phyloP scores from a whole-genome alignment of 2,113 vertebrate species.

The Oncorhynchus nerka region DNA sequence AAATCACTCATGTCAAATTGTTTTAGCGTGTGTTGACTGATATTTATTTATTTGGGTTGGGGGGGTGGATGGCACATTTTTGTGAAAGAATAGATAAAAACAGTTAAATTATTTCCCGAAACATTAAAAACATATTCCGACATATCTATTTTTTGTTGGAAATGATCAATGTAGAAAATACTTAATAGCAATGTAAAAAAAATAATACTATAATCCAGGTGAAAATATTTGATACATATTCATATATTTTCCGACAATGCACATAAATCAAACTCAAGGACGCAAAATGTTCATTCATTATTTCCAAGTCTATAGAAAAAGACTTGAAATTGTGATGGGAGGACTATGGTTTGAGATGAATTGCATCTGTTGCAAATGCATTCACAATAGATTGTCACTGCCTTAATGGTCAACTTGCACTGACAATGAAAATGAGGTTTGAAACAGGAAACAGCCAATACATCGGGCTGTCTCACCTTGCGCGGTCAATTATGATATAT shows the following conservation, averaged over 20 bases:
- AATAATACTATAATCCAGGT: constrained; percentile 13
- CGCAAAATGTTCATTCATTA: constrained; percentile 35
- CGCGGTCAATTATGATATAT: background rate
- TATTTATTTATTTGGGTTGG: no score
- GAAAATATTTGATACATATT: constrained; percentile 11
- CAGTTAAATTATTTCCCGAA: background rate
- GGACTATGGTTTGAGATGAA: constrained; percentile 32
- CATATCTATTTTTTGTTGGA: constrained; percentile 19
- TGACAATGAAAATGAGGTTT: constrained; percentile 27
- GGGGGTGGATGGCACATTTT: no score
- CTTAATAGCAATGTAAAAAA: constrained; percentile 1
- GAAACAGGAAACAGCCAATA: constrained; percentile 42
- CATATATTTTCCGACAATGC: constrained; percentile 13
- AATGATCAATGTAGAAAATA: constrained; percentile 25
- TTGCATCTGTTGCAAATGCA: constrained; percentile 32
- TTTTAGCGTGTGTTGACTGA: no score
- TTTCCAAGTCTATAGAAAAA: constrained; percentile 28
- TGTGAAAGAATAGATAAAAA: no score
- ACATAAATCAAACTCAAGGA: constrained; percentile 48
- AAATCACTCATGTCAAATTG: no score
- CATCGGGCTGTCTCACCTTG: constrained; percentile 23
- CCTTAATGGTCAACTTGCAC: constrained; percentile 38
- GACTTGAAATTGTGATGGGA: background rate
- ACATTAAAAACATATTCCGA: background rate
- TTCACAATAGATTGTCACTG: constrained; percentile 27